phyloP scores from a whole-genome alignment of 2,797 vertebrate species.

The Syngnathus acus region DNA sequence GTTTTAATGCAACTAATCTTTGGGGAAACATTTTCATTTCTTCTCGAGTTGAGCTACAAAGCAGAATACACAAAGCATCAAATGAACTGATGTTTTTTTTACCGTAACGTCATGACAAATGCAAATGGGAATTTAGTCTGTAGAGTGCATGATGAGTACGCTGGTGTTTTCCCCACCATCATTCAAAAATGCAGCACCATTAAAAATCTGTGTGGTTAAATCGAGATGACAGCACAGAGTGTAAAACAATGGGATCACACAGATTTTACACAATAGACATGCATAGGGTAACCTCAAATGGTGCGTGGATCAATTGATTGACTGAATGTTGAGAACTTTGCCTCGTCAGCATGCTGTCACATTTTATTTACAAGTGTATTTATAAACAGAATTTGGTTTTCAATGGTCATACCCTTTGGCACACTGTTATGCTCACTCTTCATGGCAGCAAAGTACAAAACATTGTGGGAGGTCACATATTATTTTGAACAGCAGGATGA shows the following conservation, averaged over 20 bases:
- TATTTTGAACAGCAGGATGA: no score
- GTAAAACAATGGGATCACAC: slow-evolving; percentile 39
- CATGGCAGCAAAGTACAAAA: not conserved
- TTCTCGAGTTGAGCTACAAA: not conserved
- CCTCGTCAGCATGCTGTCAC: slow-evolving; percentile 7
- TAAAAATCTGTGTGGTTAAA: slow-evolving; percentile 18
- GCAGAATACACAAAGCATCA: slow-evolving; percentile 9
- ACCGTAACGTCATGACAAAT: slow-evolving; percentile 33
- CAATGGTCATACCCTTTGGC: not conserved
- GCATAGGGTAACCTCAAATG: slow-evolving; percentile 33
- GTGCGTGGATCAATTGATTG: slow-evolving; percentile 17
- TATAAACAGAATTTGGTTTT: not conserved
- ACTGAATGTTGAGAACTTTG: slow-evolving; percentile 18
- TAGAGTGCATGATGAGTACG: slow-evolving; percentile 25
- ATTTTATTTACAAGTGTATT: not conserved
- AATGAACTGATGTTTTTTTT: slow-evolving; percentile 14
- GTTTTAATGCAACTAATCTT: slow-evolving; percentile 15
- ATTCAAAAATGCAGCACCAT: slow-evolving; percentile 3
- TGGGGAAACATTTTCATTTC: slow-evolving; percentile 17
- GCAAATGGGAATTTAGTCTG: slow-evolving; percentile 19
- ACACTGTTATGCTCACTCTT: not conserved
- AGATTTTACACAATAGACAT: slow-evolving; percentile 38
- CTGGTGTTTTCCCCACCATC: slow-evolving; percentile 30
- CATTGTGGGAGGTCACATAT: not conserved
- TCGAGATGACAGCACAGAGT: slow-evolving; percentile 26